Evolutionary conservation across 2,888 invertebrate species (phyloP).

Genomic region (Tenthredo notha): DNA sequence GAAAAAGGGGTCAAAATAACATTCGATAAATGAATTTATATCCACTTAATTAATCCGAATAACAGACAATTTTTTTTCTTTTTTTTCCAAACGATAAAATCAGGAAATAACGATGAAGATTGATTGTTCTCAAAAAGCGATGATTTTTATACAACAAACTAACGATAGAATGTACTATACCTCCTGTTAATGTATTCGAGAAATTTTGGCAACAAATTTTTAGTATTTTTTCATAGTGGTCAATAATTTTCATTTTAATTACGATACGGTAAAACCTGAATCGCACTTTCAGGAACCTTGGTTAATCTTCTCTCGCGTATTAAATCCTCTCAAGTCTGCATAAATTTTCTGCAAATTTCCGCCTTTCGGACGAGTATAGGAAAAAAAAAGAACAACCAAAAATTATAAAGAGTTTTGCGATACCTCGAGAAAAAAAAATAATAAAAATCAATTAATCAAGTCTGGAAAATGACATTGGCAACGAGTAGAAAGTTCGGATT

Average conservation of each 20-base stretch:
- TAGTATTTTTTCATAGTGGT: background rate
- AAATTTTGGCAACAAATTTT: background rate
- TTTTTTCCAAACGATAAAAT: background rate
- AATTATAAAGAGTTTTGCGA: background rate
- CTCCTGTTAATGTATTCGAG: no score
- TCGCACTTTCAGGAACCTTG: background rate
- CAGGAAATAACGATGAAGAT: background rate
- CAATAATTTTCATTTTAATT: background rate
- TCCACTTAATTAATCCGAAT: background rate
- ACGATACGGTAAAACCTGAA: background rate
- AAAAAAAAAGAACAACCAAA: background rate
- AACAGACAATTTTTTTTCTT: background rate
- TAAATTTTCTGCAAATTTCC: background rate
- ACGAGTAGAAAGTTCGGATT: slow-evolving; percentile 1
- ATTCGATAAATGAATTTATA: background rate
- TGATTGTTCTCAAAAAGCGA: background rate
- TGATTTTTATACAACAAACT: no score
- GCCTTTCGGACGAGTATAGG: background rate
- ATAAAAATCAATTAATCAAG: background rate
- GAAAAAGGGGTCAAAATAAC: slow-evolving; percentile 25
- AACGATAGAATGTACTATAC: no score
- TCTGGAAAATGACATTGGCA: slow-evolving; percentile 4
- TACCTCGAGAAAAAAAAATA: background rate
- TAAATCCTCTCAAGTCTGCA: background rate
- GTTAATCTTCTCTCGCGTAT: background rate